These are phyloP conservation scores for Lasiurus borealis DNA, from an alignment of 2,113 vertebrate species.

Conservation along the genomic window DNA sequence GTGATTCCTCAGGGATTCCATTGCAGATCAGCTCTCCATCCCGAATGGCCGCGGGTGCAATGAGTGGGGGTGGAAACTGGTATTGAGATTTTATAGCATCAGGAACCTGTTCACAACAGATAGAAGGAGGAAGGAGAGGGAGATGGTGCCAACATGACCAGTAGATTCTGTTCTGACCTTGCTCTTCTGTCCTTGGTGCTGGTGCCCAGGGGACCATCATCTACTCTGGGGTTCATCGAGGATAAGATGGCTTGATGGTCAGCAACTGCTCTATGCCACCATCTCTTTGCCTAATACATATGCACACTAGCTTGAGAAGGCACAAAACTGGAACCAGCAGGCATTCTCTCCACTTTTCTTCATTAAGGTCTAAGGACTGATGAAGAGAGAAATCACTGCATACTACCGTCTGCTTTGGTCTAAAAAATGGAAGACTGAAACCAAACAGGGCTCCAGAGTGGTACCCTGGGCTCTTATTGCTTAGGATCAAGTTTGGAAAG, in stretches of 20 bases:
- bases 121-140: slow-evolving; percentile 69
- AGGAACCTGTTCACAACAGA: slow-evolving; percentile 91
- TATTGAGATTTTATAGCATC: slow-evolving; percentile 99
- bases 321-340: neutral
- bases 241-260: neutral
- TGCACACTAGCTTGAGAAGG: neutral
- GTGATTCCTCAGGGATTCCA: slow-evolving; percentile 90
- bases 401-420: slow-evolving; percentile 31
- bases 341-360: slow-evolving; percentile 20
- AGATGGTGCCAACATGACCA: neutral
- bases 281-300: neutral
- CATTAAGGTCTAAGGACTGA: neutral
- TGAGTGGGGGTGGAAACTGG: slow-evolving; percentile 92
- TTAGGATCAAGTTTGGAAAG: neutral
- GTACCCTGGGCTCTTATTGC: neutral
- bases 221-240: neutral
- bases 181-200: neutral
- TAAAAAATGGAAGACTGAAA: slow-evolving; percentile 12
- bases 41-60: slow-evolving; percentile 93
- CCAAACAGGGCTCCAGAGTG: neutral
- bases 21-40: slow-evolving; percentile 97
- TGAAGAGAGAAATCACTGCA: slow-evolving; percentile 21
- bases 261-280: neutral
- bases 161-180: neutral
- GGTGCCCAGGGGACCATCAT: neutral